phyloP scores from a whole-genome alignment of 2,888 invertebrate species.

The Heliothis peltigera region DNA sequence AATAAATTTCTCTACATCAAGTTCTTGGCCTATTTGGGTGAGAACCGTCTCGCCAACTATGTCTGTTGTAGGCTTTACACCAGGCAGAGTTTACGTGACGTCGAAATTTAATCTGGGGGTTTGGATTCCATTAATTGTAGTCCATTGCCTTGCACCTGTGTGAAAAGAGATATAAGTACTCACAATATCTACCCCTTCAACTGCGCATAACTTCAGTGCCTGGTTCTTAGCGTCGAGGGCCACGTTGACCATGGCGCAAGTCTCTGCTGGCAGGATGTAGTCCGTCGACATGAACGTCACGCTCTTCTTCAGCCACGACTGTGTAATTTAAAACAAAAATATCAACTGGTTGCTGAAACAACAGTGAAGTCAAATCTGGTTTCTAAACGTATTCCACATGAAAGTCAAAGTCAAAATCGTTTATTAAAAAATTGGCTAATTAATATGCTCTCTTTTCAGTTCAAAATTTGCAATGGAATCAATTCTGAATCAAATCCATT shows the following conservation, averaged over 20 bases:
- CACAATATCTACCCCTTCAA: conserved; percentile 98
- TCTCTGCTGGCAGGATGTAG: conserved; percentile 99
- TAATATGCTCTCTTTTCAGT: too few relatives aligned
- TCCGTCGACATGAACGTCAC: conserved; percentile 98
- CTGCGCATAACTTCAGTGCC: conserved; percentile 98
- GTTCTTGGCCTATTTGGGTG: conserved; percentile 8
- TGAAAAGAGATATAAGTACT: conserved; percentile 74
- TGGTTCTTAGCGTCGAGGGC: conserved; percentile 99
- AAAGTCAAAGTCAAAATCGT: too few relatives aligned
- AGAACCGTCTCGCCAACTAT: not conserved
- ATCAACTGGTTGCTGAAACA: not conserved
- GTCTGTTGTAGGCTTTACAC: not conserved
- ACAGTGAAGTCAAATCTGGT: too few relatives aligned
- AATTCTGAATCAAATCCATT: too few relatives aligned
- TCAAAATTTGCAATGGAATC: too few relatives aligned
- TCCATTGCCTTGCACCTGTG: conserved; percentile 42
- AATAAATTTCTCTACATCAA: conserved; percentile 1
- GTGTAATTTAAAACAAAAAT: conserved; percentile 69
- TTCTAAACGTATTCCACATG: too few relatives aligned
- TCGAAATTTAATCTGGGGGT: conserved; percentile 6
- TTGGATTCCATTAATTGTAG: conserved; percentile 20
- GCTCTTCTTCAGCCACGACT: conserved; percentile 97
- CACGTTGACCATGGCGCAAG: conserved; percentile 99
- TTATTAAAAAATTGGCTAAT: too few relatives aligned
- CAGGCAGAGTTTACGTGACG: conserved; percentile 8